Base-by-base conservation (phyloP, 2,113 vertebrate species). In the Struthidea cinerea region DNA sequence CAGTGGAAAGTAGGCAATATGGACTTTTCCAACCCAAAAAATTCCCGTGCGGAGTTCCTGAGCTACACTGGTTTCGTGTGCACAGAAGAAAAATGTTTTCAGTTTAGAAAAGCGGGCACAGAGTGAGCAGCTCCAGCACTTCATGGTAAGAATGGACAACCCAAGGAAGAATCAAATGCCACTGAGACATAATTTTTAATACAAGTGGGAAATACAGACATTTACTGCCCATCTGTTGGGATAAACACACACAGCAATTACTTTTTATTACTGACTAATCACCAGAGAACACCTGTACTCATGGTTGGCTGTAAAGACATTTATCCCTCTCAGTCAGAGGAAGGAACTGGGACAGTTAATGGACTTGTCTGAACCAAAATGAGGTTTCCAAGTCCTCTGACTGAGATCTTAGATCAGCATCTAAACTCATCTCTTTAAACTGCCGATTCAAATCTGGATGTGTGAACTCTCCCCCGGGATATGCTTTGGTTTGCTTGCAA, bases 31-130 rank as follows among this genome's bases (percentile, higher is more conserved):
- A 52, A 56, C 4, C 5, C 18, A 10, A 37, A 50, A 81, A 42
- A 10, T 19, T 42, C 20, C 47, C 13, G 21, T 0, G 12, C 1
- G 3, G 55, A 55, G 3, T n/a, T 77, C 24, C 1, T 32, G 32
- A 32, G 64, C n/a, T 56, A 32, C 12, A 16, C 9, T 32, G 22
- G 11, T 5, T 52, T 49, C 49, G 17, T 16, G 13, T 7, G 3
- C 12, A 46, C 0, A 26, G 46, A 30, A 81, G 8, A 75, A 64
- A 69, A 47, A 13, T 1, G 8, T 28, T 70, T 35, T 32, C 26
- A 67, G 46, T 44, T 81, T n/a, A 23, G 21, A 73, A 75, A 83
- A 76, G 33, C 8, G 23, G 13, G 46, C 50, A 18, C 11, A 68
- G 30, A 63, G 30, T 0, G 20, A 49, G 9, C 11, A 80, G 39